Conservation (phyloP, 2,888 invertebrate species). For the Melieria omissa region DNA sequence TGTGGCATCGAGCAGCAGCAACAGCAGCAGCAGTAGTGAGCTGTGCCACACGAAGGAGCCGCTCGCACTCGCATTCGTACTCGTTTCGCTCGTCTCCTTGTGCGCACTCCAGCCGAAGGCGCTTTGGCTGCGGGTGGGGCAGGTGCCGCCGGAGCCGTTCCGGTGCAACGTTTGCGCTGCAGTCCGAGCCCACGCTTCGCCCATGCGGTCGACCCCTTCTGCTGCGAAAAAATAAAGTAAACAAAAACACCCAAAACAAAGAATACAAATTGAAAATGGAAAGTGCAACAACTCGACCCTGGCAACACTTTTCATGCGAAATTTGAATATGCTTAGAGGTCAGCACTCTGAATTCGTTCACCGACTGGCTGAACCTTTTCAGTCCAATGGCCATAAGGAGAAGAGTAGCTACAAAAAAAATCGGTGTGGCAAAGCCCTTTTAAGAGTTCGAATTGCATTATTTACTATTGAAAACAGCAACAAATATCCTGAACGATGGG, state of each 20-base stretch:
- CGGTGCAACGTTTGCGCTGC: slow-evolving; percentile 12
- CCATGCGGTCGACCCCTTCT: background rate
- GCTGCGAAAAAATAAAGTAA: slow-evolving; percentile 11
- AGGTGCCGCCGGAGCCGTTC: slow-evolving; percentile 9
- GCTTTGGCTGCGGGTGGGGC: slow-evolving; percentile 9
- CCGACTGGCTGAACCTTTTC: too few relatives aligned
- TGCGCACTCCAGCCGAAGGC: slow-evolving; percentile 29
- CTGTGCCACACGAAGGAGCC: slow-evolving; percentile 24
- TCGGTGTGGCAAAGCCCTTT: too few relatives aligned
- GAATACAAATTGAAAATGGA: slow-evolving; percentile 34
- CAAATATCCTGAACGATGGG: too few relatives aligned
- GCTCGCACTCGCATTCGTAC: slow-evolving; percentile 12
- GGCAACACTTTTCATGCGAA: slow-evolving; percentile 6
- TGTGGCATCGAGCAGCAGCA: background rate
- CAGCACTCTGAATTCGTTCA: too few relatives aligned
- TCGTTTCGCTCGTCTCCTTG: slow-evolving; percentile 21
- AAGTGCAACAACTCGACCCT: slow-evolving; percentile 28
- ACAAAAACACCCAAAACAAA: background rate
- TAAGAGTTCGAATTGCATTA: too few relatives aligned
- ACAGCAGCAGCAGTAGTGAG: slow-evolving; percentile 4
- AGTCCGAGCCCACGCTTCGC: background rate
- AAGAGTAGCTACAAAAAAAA: too few relatives aligned
- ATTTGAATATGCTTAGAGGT: background rate
- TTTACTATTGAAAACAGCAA: too few relatives aligned
- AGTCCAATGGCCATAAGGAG: too few relatives aligned